A percentile compares a stretch with the other conserved stretches of the same genome.
These are phyloP conservation scores for Orchestia grillus DNA, from an alignment of 1,140 invertebrate genomes.

Conservation along the genomic window DNA sequence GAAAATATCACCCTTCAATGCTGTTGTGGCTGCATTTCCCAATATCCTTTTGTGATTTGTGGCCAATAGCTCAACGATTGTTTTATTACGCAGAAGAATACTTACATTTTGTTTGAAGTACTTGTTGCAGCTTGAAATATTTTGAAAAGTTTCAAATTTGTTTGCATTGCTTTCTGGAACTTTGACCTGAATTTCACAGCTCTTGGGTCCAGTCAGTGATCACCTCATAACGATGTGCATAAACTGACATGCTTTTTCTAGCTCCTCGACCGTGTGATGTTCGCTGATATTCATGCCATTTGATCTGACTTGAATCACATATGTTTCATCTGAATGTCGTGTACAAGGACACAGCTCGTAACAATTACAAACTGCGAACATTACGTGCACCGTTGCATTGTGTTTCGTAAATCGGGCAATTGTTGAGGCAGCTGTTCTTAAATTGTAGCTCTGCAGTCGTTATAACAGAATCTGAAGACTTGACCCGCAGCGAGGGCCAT, in stretches of 20 bases:
- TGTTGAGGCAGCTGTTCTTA: background rate
- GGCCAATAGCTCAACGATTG: background rate
- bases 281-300: background rate
- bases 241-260: background rate
- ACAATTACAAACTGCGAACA: background rate
- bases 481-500: background rate
- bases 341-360: background rate
- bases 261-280: background rate
- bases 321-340: background rate
- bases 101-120: background rate
- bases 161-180: background rate
- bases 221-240: background rate
- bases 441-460: too few relatives aligned
- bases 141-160: background rate
- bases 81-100: background rate
- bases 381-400: background rate
- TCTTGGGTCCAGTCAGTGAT: background rate
- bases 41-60: background rate
- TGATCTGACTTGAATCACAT: background rate
- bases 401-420: background rate
- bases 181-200: background rate
- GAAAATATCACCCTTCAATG: background rate
- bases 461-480: background rate
- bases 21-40: background rate
- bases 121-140: background rate